Evolutionary conservation across 2,113 vertebrate species (phyloP), one percentile per base, ranked within the genome.

Genomic region (Hippocampus guttulatus): DNA sequence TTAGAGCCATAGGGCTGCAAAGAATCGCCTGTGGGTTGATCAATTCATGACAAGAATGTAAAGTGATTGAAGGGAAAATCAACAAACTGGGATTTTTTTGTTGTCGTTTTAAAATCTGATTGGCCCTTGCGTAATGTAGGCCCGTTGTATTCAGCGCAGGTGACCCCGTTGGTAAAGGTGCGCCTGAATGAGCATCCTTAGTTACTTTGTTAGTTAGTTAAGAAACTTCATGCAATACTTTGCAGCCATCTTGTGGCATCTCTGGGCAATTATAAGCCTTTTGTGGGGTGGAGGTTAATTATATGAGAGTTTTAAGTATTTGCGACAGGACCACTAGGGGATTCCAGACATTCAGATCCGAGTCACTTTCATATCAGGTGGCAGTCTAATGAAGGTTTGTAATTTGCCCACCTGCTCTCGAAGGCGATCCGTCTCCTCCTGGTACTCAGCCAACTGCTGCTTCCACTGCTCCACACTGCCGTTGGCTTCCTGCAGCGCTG

Each of bases 391-490:
- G 14, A 23, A 2, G 58, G 51, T 30, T 51, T 33, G 1, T 21
- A 11, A 23, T 43, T 16, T 16, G n/a, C 43, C 86, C 84, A 97
- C 96, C 94, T 97, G 88, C 51, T 94, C 94, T 74, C 94, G 74
- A 71, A 98, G 93, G 0, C 87, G 81, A 14, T 97, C 95, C 0
- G 96, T 95, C 92, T 98, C 96, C 57, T 95, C 94, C 73, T 96
- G 93, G 64, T 97, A 98, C 21, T 93, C 93, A 0, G 90, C 85
- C 75, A 99, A 92, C 90, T 98, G 96, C 69, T 95, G 94, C 88
- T 97, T 96, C 97, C 97, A 98, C 78, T 95, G 92, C n/a, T 95
- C 93, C 64, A 96, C 95, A 0, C 91, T 95, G 72, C 92, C 88
- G 8, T 96, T 96, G 79, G 96, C 96, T 70, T 98, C 96, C 1